phyloP scores from a whole-genome alignment of 2,113 vertebrate species.

The Pardalotus punctatus region DNA sequence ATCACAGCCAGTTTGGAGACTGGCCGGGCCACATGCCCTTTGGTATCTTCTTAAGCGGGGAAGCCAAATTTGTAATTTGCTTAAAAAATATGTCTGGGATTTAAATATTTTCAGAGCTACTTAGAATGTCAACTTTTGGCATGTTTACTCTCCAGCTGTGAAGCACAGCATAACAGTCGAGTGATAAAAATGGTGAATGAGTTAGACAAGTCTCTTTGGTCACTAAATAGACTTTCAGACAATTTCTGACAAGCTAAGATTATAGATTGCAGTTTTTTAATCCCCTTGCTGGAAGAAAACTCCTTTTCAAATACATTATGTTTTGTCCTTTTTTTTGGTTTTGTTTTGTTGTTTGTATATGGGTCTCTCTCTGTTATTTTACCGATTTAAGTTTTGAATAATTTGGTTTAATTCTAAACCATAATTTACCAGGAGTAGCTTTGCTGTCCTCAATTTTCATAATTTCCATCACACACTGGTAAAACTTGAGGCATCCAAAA shows the following conservation, averaged over 20 bases:
- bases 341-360: not conserved
- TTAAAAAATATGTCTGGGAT: conserved; percentile 58
- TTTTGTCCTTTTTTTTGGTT: not conserved
- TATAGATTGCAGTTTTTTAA: not conserved
- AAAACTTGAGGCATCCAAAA: conserved; percentile 51
- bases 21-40: conserved; percentile 49
- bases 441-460: conserved; percentile 48
- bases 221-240: conserved; percentile 15
- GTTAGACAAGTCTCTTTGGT: conserved; percentile 30
- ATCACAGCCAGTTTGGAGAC: conserved; percentile 50
- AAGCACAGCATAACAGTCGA: conserved; percentile 23
- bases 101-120: conserved; percentile 62
- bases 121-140: conserved; percentile 59
- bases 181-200: conserved; percentile 48
- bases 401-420: conserved; percentile 63
- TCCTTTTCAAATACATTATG: not conserved
- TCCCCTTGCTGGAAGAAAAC: not conserved
- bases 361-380: conserved; percentile 1
- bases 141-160: conserved; percentile 59
- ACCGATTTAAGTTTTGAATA: conserved; percentile 35
- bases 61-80: conserved; percentile 58
- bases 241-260: conserved; percentile 6
- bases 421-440: conserved; percentile 63
- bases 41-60: conserved; percentile 44
- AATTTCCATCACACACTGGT: conserved; percentile 62